Evolutionary conservation across 37 sponge, comb jelly and placozoan species (phyloP).

Genomic region (Spongilla lacustris): DNA sequence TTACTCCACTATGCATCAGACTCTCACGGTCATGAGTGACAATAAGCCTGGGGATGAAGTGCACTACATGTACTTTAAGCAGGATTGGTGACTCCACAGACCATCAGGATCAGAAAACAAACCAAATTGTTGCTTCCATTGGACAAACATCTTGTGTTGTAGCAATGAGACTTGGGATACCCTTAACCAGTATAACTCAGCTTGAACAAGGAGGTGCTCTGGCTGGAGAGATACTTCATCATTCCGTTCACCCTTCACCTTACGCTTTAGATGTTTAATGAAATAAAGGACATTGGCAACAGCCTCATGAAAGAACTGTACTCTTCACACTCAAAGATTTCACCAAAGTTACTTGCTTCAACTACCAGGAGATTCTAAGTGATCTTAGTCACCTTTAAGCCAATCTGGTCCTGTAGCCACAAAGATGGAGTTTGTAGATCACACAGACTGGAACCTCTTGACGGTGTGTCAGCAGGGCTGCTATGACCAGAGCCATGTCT

Average conservation of each 20-base stretch:
- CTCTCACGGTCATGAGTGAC: not conserved
- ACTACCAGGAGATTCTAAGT: not conserved
- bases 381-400: not conserved
- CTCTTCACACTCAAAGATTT: conserved; percentile 3
- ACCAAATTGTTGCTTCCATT: conserved; percentile 15
- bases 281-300: conserved; percentile 12
- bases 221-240: not conserved
- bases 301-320: conserved; percentile 17
- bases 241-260: not conserved
- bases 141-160: not conserved
- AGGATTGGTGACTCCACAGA: conserved; percentile 16
- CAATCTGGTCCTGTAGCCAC: conserved; percentile 1
- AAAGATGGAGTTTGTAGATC: not conserved
- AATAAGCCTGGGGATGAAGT: conserved; percentile 19
- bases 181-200: conserved; percentile 18
- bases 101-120: conserved; percentile 11
- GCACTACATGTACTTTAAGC: conserved; percentile 5
- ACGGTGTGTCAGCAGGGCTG: too few species aligned
- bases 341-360: not conserved
- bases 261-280: not conserved
- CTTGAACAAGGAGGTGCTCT: not conserved
- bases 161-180: not conserved
- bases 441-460: conserved; percentile 23
- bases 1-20: conserved; percentile 17
- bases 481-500: conserved; percentile 23